Evolutionary conservation across 2,888 invertebrate species (phyloP).

Genomic region (Pheosia tremula): DNA sequence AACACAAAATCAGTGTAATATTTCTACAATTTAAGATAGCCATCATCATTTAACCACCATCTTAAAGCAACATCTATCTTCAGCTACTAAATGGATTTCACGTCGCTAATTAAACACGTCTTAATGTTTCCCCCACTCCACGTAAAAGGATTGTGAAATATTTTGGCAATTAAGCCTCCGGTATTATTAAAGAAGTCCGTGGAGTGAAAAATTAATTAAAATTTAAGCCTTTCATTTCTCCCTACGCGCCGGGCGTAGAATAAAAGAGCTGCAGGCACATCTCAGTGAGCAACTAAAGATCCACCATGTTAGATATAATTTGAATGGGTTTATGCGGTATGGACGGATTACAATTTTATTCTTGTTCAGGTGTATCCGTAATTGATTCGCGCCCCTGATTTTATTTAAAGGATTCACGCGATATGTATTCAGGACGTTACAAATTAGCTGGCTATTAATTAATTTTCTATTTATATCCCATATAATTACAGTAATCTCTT

Average conservation of each 20-base stretch:
- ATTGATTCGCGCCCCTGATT: conserved; percentile 2
- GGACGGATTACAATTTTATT: conserved; percentile 53
- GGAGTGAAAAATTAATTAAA: conserved; percentile 82
- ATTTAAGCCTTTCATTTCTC: conserved; percentile 66
- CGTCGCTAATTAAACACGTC: conserved; percentile 68
- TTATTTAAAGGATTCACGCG: background rate
- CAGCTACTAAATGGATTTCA: conserved; percentile 50
- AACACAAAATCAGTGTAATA: background rate
- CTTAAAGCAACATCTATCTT: conserved; percentile 20
- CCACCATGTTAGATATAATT: conserved; percentile 75
- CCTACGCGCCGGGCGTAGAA: conserved; percentile 63
- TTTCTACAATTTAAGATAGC: background rate
- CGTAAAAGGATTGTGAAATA: conserved; percentile 69
- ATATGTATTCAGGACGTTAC: background rate
- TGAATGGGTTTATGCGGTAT: conserved; percentile 69
- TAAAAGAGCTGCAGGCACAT: conserved; percentile 69
- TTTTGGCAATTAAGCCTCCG: conserved; percentile 71
- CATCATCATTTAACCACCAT: background rate
- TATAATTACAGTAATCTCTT: too few species aligned
- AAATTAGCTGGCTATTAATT: background rate
- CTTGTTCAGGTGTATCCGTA: conserved; percentile 39
- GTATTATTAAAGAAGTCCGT: conserved; percentile 72
- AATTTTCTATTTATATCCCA: too few species aligned
- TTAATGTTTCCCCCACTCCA: conserved; percentile 51
- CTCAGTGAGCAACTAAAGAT: conserved; percentile 80